phyloP scores from a whole-genome alignment of 1,140 invertebrate species.

The Lethrus apterus region DNA sequence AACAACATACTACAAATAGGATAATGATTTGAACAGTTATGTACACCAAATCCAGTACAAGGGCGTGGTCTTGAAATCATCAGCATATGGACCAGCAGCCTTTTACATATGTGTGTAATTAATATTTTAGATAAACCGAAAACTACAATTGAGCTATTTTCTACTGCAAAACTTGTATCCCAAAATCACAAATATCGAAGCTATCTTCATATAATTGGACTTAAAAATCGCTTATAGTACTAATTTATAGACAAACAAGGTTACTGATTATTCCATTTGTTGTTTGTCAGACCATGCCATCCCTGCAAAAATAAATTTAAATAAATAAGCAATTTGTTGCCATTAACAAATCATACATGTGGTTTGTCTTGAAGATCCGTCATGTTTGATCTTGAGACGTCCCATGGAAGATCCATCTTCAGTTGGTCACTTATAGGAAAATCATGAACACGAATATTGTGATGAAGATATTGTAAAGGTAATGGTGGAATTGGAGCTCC shows the following conservation, averaged over 20 bases:
- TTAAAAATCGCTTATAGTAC: slow-evolving; percentile 35
- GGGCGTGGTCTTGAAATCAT: slow-evolving; percentile 7
- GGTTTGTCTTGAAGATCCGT: slow-evolving; percentile 36
- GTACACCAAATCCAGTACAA: slow-evolving; percentile 31
- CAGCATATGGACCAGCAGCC: not conserved
- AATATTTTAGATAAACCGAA: slow-evolving; percentile 6
- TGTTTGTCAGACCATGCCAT: slow-evolving; percentile 29
- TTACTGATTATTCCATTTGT: slow-evolving; percentile 39
- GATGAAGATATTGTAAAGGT: slow-evolving; percentile 19
- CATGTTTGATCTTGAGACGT: slow-evolving; percentile 29
- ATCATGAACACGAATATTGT: slow-evolving; percentile 25
- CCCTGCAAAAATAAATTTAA: slow-evolving; percentile 25
- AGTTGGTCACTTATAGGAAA: slow-evolving; percentile 26
- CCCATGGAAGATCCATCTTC: slow-evolving; percentile 31
- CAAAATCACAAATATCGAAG: slow-evolving; percentile 36
- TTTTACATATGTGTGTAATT: not conserved
- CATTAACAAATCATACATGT: slow-evolving; percentile 26
- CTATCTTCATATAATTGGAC: slow-evolving; percentile 33
- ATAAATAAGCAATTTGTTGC: not conserved
- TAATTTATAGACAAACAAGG: slow-evolving; percentile 16
- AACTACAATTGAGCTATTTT: slow-evolving; percentile 18
- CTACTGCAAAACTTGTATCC: slow-evolving; percentile 35
- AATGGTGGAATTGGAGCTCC: too few relatives aligned
- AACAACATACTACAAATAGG: slow-evolving; percentile 32
- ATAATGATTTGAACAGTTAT: slow-evolving; percentile 23